Base-by-base conservation (phyloP, 2,113 vertebrate genomes). In the Neotoma lepida region DNA sequence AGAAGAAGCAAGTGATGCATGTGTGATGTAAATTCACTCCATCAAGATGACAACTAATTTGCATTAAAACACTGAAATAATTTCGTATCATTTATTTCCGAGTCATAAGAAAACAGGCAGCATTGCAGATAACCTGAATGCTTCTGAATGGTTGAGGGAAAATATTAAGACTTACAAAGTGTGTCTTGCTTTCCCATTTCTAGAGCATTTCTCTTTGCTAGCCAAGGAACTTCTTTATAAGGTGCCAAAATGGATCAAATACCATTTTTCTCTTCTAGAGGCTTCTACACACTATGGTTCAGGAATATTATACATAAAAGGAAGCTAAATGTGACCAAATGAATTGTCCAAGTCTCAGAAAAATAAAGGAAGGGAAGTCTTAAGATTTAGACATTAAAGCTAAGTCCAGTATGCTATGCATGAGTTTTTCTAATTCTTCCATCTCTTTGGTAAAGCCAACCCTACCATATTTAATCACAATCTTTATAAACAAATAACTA, bases 11-110 rank as follows among this genome's bases (percentile, higher is more conserved):
- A 49, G 15, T 86, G 84, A 95, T 15, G 6, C 80, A 68, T 61
- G 24, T 35, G 89, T 41, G 44, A 71, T 66, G 49, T 96, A 95
- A 96, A 96, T 35, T 58, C 18, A 88, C 54, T 66, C 44, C 66
- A 85, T 61, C 76, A 88, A 85, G 39, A 90, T 90, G 71, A 90
- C 41, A 49, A 58, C 74, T 44, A 35, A 41, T 77, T 92, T 95
- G 85, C 56, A 91, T 49, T 93, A 41, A 91, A 22, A n/a, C 70
- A 51, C 15, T 88, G 41, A 93, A 76, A 96, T 39, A 81, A 91
- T 68, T 88, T 87, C 51, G 81, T 88, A 71, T 80, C 81, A 66
- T 80, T 63, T 76, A n/a, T 18, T 78, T 58, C 30, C 46, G 4
- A 78, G 30, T 77, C 39, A 20, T 54, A 44, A 28, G 46, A 89